Evolutionary conservation across 1,140 invertebrate genomes (phyloP).

Genomic region (Drosophila bipectinata): DNA sequence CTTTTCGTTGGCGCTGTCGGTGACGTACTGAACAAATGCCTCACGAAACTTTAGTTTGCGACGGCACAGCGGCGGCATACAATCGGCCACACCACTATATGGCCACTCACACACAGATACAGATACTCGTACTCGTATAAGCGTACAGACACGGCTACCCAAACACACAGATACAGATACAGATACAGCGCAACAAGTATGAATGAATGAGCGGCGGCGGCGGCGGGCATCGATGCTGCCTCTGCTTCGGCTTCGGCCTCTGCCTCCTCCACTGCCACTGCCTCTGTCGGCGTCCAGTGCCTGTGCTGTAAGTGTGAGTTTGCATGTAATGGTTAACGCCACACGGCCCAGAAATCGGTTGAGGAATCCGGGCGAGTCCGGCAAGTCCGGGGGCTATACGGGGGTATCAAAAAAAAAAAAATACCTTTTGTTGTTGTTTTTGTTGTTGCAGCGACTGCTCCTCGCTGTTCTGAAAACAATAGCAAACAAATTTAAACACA

Average conservation of each 20-base stretch:
- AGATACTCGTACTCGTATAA: conserved; percentile 3
- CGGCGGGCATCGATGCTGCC: conserved; percentile 9
- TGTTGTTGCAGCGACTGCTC: conserved; percentile 3
- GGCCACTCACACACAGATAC: neutral
- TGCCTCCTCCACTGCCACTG: neutral
- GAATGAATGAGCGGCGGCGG: conserved; percentile 59
- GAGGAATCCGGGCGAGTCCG: conserved; percentile 3
- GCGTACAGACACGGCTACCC: neutral
- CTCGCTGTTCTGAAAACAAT: conserved; percentile 59
- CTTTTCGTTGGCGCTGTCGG: conserved; percentile 77
- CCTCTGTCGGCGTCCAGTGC: conserved; percentile 25
- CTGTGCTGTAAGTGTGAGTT: conserved; percentile 67
- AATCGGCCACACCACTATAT: conserved; percentile 14
- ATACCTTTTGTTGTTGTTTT: neutral
- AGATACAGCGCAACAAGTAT: conserved; percentile 54
- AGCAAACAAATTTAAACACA: conserved; percentile 56
- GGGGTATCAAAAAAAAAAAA: conserved; percentile 8
- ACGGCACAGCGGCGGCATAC: conserved; percentile 46
- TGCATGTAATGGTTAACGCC: conserved; percentile 79
- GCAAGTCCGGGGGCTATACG: neutral
- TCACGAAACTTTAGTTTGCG: conserved; percentile 70
- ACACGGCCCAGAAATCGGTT: conserved; percentile 24
- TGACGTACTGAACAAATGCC: conserved; percentile 78
- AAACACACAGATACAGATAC: conserved; percentile 35
- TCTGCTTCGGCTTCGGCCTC: neutral